Conservation (phyloP, 2,888 invertebrate genomes). For the Hypselothyrea guttata region DNA sequence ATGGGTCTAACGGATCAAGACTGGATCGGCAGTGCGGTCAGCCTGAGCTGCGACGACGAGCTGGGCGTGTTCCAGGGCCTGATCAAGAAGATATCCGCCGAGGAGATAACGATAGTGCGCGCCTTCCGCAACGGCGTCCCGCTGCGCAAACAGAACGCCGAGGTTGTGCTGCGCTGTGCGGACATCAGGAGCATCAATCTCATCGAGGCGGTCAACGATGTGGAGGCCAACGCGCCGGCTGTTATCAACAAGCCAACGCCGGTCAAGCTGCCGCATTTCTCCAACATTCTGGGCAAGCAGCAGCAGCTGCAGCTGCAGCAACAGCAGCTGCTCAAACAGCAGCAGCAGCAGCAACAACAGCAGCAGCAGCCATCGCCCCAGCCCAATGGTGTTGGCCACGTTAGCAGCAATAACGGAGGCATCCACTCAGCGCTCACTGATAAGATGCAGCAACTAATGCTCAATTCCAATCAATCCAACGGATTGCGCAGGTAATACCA, state of each 20-base stretch:
- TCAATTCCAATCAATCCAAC: slow-evolving; percentile 57
- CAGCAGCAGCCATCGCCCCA: slow-evolving; percentile 32
- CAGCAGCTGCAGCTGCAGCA: slow-evolving; percentile 52
- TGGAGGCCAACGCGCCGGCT: slow-evolving; percentile 73
- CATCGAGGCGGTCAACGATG: slow-evolving; percentile 85
- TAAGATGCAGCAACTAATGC: slow-evolving; percentile 80
- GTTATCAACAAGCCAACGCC: slow-evolving; percentile 82
- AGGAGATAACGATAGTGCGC: slow-evolving; percentile 88
- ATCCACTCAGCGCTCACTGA: slow-evolving; percentile 70
- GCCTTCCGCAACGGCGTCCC: slow-evolving; percentile 91
- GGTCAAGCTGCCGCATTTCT: slow-evolving; percentile 81
- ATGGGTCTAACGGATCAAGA: slow-evolving; percentile 73
- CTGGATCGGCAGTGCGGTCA: slow-evolving; percentile 89
- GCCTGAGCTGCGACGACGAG: slow-evolving; percentile 90
- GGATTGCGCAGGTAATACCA: slow-evolving; percentile 42
- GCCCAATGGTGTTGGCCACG: slow-evolving; percentile 36
- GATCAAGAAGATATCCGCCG: slow-evolving; percentile 88
- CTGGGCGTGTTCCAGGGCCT: slow-evolving; percentile 90
- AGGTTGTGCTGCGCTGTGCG: slow-evolving; percentile 82
- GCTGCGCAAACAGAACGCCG: slow-evolving; percentile 83
- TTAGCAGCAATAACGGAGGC: slow-evolving; percentile 24
- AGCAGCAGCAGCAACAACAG: slow-evolving; percentile 34
- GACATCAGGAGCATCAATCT: slow-evolving; percentile 90
- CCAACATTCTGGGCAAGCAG: slow-evolving; percentile 69
- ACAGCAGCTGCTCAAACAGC: slow-evolving; percentile 39